Percentiles rank a stretch among this genome's conserved stretches.
phyloP scores from a whole-genome alignment of 1,140 invertebrate genomes.

The Battus philenor region DNA sequence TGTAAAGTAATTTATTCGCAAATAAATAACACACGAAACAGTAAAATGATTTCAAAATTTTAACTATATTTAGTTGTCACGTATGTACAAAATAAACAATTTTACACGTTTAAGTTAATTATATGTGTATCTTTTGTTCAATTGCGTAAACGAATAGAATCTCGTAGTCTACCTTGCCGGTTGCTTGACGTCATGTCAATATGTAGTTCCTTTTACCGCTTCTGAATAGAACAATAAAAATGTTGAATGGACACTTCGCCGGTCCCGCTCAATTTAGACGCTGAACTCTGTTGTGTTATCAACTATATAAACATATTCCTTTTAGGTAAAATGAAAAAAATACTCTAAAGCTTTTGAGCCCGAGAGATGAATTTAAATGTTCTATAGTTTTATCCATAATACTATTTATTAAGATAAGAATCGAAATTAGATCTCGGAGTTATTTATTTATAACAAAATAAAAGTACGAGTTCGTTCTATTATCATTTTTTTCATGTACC shows the following conservation, averaged over 20 bases:
- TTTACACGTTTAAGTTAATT: too few species aligned
- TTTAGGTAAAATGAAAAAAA: too few species aligned
- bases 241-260: not conserved
- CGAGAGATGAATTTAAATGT: not conserved
- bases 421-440: too few species aligned
- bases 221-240: conserved; percentile 5
- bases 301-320: too few species aligned
- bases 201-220: conserved; percentile 7
- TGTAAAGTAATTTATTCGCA: too few species aligned
- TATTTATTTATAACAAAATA: conserved; percentile 3
- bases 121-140: too few species aligned
- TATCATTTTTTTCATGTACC: too few species aligned
- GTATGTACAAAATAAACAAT: too few species aligned
- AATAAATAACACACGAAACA: too few species aligned
- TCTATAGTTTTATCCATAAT: not conserved
- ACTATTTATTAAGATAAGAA: too few species aligned
- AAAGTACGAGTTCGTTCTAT: conserved; percentile 4
- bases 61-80: too few species aligned
- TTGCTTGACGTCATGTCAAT: not conserved
- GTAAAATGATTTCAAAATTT: too few species aligned
- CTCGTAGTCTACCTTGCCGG: not conserved
- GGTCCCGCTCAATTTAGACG: not conserved
- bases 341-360: not conserved
- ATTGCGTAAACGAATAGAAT: conserved; percentile 3
- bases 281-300: not conserved